phyloP scores from a whole-genome alignment of 2,888 invertebrate genomes.

The Aleiodes testaceus region DNA sequence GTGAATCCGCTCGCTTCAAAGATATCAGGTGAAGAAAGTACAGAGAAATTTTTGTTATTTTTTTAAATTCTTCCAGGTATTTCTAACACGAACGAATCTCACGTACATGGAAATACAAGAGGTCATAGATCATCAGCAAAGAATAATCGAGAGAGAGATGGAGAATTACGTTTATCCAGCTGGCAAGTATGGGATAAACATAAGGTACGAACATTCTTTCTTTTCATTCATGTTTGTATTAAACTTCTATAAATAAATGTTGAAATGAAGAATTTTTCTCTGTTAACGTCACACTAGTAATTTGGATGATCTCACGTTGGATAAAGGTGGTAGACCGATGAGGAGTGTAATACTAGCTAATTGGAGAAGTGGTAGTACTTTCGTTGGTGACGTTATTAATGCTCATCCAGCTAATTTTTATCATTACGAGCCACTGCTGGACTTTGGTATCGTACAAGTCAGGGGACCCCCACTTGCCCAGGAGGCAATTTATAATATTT shows the following conservation, averaged over 20 bases:
- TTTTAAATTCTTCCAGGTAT: conserved; percentile 10
- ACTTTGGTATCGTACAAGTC: conserved; percentile 88
- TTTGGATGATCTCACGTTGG: conserved; percentile 81
- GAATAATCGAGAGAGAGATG: conserved; percentile 76
- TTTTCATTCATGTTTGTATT: conserved; percentile 7
- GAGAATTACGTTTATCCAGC: conserved; percentile 77
- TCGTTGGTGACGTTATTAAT: conserved; percentile 88
- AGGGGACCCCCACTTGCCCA: conserved; percentile 83
- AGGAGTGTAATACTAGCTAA: conserved; percentile 88
- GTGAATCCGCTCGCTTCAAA: too few species aligned
- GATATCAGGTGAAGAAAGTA: background rate
- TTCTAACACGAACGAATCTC: conserved; percentile 51
- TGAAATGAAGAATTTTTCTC: background rate
- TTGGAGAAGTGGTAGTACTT: conserved; percentile 93
- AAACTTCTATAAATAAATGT: background rate
- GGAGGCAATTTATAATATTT: conserved; percentile 80
- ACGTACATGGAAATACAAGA: conserved; percentile 74
- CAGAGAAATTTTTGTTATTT: background rate
- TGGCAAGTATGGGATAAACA: conserved; percentile 75
- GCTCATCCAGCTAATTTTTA: conserved; percentile 90
- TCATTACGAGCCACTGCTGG: conserved; percentile 91
- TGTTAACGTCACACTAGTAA: conserved; percentile 65
- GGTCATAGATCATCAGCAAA: conserved; percentile 76
- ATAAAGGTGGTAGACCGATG: conserved; percentile 82
- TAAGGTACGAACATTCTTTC: conserved; percentile 65